Conservation (phyloP, 2,113 vertebrate genomes). For the Brachyistius frenatus region DNA sequence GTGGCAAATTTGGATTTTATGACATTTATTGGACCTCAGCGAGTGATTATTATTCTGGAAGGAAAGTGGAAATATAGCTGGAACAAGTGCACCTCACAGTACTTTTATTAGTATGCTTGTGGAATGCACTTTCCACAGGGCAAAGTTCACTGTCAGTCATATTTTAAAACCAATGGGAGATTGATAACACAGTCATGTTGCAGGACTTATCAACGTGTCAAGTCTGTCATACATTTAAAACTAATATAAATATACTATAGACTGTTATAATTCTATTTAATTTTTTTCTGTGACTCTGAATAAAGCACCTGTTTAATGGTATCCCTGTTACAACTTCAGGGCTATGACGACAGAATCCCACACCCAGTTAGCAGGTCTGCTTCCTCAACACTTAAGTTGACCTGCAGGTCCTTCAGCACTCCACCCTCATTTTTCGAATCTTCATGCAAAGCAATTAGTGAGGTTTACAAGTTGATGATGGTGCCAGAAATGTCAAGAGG, state of each 20-base stretch:
- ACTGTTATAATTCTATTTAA: background rate
- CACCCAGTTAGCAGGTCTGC: conserved; percentile 9
- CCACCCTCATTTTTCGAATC: conserved; percentile 47
- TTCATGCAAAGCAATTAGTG: conserved; percentile 33
- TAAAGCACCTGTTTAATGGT: no score
- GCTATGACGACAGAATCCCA: background rate
- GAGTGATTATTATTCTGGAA: background rate
- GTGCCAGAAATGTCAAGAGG: conserved; percentile 23
- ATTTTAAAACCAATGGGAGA: background rate
- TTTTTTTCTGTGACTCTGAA: background rate
- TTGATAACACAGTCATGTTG: background rate
- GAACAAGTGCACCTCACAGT: background rate
- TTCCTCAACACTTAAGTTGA: conserved; percentile 48
- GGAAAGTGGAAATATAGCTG: background rate
- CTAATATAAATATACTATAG: no score
- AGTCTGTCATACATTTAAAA: background rate
- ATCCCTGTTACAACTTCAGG: background rate
- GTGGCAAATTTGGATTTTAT: background rate
- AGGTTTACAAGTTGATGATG: background rate
- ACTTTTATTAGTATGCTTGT: conserved; percentile 13
- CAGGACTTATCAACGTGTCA: background rate
- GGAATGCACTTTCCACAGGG: background rate
- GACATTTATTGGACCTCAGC: background rate
- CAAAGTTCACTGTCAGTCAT: conserved; percentile 34
- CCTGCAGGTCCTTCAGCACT: conserved; percentile 52